Evolutionary conservation across 2,113 vertebrate species (phyloP).

Genomic region (Engraulis encrasicolus): DNA sequence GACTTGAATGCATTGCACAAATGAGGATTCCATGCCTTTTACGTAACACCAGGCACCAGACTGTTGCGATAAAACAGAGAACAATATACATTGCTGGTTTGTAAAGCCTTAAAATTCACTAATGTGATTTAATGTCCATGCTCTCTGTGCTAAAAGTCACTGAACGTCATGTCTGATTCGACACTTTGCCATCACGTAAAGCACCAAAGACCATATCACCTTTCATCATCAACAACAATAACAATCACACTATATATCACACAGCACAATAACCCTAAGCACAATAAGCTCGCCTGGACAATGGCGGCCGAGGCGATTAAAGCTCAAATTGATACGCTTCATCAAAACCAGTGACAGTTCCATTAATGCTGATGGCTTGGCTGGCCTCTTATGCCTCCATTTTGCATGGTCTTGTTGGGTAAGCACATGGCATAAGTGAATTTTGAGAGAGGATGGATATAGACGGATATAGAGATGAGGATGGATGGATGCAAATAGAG

Average conservation of each 20-base stretch:
- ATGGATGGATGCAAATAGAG: no score
- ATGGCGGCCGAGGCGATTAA: constrained; percentile 70
- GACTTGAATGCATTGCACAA: no score
- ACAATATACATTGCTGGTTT: background rate
- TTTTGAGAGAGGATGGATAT: background rate
- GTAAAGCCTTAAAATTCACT: background rate
- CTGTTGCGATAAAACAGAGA: background rate
- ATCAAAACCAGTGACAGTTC: constrained; percentile 75
- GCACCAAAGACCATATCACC: constrained; percentile 57
- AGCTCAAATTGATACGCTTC: constrained; percentile 70
- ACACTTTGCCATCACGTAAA: background rate
- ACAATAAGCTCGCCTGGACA: constrained; percentile 59
- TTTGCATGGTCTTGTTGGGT: constrained; percentile 32
- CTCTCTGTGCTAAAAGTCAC: background rate
- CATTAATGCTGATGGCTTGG: constrained; percentile 66
- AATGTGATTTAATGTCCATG: background rate
- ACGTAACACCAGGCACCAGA: background rate
- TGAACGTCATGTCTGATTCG: background rate
- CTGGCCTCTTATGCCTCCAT: constrained; percentile 31
- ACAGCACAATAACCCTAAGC: constrained; percentile 64
- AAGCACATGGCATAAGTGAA: background rate
- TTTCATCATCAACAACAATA: constrained; percentile 70
- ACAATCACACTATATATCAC: constrained; percentile 64
- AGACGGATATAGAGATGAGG: constrained; percentile 19
- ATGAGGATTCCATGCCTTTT: background rate